A percentile compares a stretch with the other conserved stretches of the same genome.
Evolutionary conservation across 2,113 vertebrate species (phyloP).

Genomic region (Platycercus adscitus): DNA sequence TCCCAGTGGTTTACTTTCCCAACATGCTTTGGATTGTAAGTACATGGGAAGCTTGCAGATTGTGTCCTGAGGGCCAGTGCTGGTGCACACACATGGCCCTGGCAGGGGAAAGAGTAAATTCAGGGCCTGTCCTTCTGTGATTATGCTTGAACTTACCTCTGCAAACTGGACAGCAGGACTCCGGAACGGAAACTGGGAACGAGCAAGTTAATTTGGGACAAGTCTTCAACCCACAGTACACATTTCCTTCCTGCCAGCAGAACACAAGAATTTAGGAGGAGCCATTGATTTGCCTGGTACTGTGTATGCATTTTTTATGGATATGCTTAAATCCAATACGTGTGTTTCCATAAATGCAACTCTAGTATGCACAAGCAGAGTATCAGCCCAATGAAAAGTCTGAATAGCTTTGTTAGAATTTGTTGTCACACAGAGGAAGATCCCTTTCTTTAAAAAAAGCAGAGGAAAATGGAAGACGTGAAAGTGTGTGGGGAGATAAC

Average conservation of each 20-base stretch:
- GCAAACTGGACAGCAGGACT: conserved; percentile 82
- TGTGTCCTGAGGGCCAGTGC: background rate
- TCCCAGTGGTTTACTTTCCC: background rate
- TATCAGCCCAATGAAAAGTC: background rate
- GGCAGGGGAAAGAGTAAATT: background rate
- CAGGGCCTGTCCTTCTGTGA: background rate
- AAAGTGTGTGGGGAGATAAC: background rate
- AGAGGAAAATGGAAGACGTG: background rate
- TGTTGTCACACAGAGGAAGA: background rate
- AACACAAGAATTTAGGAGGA: conserved; percentile 22
- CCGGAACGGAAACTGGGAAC: conserved; percentile 74
- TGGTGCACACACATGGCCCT: background rate
- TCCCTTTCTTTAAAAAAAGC: background rate
- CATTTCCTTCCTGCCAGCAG: conserved; percentile 80
- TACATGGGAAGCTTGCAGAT: background rate
- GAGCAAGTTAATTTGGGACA: conserved; percentile 81
- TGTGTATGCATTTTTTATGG: background rate
- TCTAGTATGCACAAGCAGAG: background rate
- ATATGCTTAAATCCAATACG: background rate
- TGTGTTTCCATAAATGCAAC: background rate
- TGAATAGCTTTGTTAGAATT: background rate
- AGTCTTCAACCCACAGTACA: conserved; percentile 83
- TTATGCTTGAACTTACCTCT: conserved; percentile 70
- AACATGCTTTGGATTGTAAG: background rate
- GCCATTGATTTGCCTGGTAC: background rate